Percentiles rank a stretch among this genome's conserved stretches.
Conservation (phyloP, 2,888 invertebrate genomes). For the Platerodrilus igneus region DNA sequence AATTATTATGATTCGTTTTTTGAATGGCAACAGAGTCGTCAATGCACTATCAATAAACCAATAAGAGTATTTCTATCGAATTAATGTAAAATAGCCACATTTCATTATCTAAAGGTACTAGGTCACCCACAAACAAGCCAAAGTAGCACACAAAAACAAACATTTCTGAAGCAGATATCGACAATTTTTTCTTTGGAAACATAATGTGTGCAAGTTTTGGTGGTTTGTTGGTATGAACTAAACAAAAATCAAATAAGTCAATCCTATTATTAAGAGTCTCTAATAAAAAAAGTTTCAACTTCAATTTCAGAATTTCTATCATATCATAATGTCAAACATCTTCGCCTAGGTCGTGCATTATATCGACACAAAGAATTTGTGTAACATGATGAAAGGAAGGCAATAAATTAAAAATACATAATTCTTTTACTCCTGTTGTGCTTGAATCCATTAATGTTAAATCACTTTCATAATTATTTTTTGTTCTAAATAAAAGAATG, state of each 20-base stretch:
- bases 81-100: constrained; percentile 7
- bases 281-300: constrained; percentile 8
- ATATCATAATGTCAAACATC: constrained; percentile 5
- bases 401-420: constrained; percentile 11
- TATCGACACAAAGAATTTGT: constrained; percentile 9
- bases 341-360: constrained; percentile 16
- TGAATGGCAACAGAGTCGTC: constrained; percentile 1
- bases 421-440: constrained; percentile 5
- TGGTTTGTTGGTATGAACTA: constrained; percentile 8
- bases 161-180: constrained; percentile 15
- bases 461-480: constrained; percentile 12
- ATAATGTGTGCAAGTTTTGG: constrained; percentile 5
- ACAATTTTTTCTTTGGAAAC: constrained; percentile 8
- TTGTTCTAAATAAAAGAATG: constrained; percentile 11
- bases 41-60: constrained; percentile 1
- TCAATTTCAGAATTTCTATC: constrained; percentile 2
- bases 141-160: constrained; percentile 4
- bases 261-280: constrained; percentile 9
- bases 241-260: constrained; percentile 13
- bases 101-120: no score
- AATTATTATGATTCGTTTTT: constrained; percentile 13
- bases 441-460: constrained; percentile 15
- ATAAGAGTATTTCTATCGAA: no score
- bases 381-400: constrained; percentile 6
- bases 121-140: constrained; percentile 13